Conservation (phyloP, 2,888 invertebrate species). For the Latheticus oryzae region DNA sequence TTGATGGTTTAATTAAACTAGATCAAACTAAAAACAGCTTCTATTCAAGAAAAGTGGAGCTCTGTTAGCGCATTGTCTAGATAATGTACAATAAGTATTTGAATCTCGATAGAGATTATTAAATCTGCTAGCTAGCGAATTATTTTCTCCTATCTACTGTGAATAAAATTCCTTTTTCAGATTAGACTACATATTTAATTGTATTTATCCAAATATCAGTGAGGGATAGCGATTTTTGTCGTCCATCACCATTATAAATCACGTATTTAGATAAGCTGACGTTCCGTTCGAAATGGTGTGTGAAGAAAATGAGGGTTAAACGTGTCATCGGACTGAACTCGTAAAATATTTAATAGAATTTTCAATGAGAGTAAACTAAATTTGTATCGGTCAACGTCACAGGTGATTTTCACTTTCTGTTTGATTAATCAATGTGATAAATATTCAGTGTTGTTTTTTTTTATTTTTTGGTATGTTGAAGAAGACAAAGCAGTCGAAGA, state of each 20-base stretch:
- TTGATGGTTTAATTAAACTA: too few relatives aligned
- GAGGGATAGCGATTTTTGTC: slow-evolving; percentile 1
- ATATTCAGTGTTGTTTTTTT: slow-evolving; percentile 29
- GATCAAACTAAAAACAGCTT: too few relatives aligned
- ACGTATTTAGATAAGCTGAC: slow-evolving; percentile 48
- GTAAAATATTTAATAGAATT: slow-evolving; percentile 48
- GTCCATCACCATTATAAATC: slow-evolving; percentile 46
- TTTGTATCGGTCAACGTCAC: slow-evolving; percentile 46
- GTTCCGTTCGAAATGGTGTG: slow-evolving; percentile 47
- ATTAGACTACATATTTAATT: slow-evolving; percentile 31
- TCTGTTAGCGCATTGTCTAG: too few relatives aligned
- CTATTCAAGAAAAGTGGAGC: too few relatives aligned
- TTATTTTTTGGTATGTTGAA: slow-evolving; percentile 6
- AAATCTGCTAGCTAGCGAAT: too few relatives aligned
- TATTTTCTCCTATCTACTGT: too few relatives aligned
- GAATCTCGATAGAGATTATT: too few relatives aligned
- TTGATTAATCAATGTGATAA: slow-evolving; percentile 31
- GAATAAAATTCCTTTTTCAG: too few relatives aligned
- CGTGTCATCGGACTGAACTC: slow-evolving; percentile 44
- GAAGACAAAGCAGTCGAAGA: slow-evolving; percentile 13
- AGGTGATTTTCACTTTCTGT: slow-evolving; percentile 44
- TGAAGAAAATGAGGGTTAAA: slow-evolving; percentile 47
- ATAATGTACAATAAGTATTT: too few relatives aligned
- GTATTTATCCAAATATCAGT: slow-evolving; percentile 12
- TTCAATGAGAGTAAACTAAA: slow-evolving; percentile 43